Evolutionary conservation across 2,888 invertebrate species (phyloP), one percentile per base, ranked within the genome.

Genomic region (Leucophora obtusa): DNA sequence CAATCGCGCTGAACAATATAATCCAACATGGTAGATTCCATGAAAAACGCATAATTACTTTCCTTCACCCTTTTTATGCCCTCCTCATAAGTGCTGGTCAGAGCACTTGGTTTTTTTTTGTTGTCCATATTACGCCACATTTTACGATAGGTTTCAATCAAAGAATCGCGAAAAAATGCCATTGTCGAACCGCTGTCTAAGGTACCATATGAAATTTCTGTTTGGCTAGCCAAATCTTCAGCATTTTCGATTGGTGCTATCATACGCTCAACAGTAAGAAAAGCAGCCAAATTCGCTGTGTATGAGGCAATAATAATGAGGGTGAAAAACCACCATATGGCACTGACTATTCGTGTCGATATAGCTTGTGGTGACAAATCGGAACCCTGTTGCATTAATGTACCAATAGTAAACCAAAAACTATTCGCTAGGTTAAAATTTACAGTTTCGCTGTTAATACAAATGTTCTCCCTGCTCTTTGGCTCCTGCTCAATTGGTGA

Each of bases 281-380:
- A 99, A 1, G 99, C 99, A 0, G 99, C 99, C 86, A 99, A 91
- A 91, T 90, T 90, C 14, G 99, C 99, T 6, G 99, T 99, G 92
- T 99, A 99, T 7, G 99, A 98, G 0, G 98, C 98, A 82, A 99
- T 96, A 89, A 99, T 98, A 89, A 99, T 99, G 51, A 99, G 93
- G 0, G 98, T 99, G 91, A 99, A 99, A 92, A 99, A 99, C 98
- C 99, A 99, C 99, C 99, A 99, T 85, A 97, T 96, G 0, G 96
- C 98, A 10, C 98, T 98, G 7, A 99, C 96, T 75, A 97, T 94
- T 69, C 97, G 92, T 0, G 97, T 97, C 0, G 90, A 89, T 1
- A 86, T 78, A 2, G 90, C 89, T 24, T 93, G 96, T 5, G 96
- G 96, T 89, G 95, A 95, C 70, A 95, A 91, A 86, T 94, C 94